These are phyloP conservation scores for Cyanistes caeruleus DNA, from an alignment of 2,113 vertebrate species.

Conservation along the genomic window DNA sequence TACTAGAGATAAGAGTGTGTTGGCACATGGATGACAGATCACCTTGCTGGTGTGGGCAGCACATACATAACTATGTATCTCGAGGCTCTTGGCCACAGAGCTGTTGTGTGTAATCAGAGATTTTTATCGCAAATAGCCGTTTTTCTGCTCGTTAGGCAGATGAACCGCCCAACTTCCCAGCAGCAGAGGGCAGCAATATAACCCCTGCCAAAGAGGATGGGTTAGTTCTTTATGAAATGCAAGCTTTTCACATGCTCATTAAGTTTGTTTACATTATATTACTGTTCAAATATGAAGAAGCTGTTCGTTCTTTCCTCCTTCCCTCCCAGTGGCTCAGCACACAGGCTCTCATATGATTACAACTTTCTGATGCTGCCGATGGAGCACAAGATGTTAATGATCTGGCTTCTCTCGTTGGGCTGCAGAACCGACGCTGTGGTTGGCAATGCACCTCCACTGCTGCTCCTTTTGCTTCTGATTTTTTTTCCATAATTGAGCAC, in stretches of 20 bases:
- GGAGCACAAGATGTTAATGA: background rate
- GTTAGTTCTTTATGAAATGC: background rate
- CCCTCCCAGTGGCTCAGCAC: background rate
- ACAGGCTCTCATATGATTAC: background rate
- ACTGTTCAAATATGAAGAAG: background rate
- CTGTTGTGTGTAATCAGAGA: background rate
- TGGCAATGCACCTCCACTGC: background rate
- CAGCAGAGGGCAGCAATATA: constrained; percentile 33
- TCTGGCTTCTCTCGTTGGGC: background rate
- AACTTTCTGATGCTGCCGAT: background rate
- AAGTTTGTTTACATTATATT: background rate
- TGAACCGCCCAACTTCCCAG: background rate
- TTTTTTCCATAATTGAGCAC: background rate
- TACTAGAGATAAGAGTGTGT: background rate
- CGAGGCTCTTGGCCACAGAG: background rate
- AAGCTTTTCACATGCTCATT: background rate
- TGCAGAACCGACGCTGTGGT: rapidly evolving
- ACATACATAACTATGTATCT: background rate
- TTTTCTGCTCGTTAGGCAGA: background rate
- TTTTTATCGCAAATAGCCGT: background rate
- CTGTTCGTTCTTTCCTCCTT: background rate
- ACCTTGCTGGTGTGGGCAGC: background rate
- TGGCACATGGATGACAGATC: background rate
- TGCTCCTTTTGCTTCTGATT: background rate
- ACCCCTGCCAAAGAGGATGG: background rate